Base-by-base conservation (phyloP, 2,113 vertebrate genomes). In the Pycnonotus jocosus region DNA sequence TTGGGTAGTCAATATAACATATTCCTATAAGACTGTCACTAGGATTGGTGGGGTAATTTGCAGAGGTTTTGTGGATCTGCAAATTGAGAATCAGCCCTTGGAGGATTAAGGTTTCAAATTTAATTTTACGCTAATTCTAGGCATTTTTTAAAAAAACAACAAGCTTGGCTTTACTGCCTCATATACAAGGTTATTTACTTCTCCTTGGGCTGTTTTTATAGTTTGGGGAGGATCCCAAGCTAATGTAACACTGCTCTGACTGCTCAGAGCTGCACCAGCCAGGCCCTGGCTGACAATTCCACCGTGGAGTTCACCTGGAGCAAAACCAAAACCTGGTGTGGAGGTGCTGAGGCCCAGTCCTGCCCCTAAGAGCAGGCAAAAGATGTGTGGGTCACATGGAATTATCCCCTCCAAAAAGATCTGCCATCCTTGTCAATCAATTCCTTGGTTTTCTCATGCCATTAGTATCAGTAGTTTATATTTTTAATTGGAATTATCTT, bases 61-160 rank as follows among this genome's bases (percentile, higher is more conserved):
- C 89, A 79, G 85, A 88, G 82, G 64, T 91, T 97, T 97, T 95
- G 93, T 96, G 89, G 94, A 92, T 93, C 95, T 93, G 96, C 81
- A 95, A 90, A 93, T 94, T 92, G 95, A 94, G 95, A 95, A 93
- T 81, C 91, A 87, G 83, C 86, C 95, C 93, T 95, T 48, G 61
- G 91, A 96, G 92, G 87, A 96, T 93, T 90, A 87, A 84, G 85
- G 92, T 92, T 96, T 96, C 97, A 93, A 80, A 95, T 95, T 85
- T 94, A 95, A 97, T 95, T 97, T 97, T 95, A 96, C 72, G 7
- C 94, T 95, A 94, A 95, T 97, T 96, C 94, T 73, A 74, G 65
- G 82, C 57, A 33, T 94, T 95, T 97, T 88, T 88, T 61, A 27
- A 90, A 92, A 76, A 92, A 94, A 35, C 60, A 22, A 83, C 93